Conservation (phyloP, 2,113 vertebrate genomes). For the Corythornis vintsioides region DNA sequence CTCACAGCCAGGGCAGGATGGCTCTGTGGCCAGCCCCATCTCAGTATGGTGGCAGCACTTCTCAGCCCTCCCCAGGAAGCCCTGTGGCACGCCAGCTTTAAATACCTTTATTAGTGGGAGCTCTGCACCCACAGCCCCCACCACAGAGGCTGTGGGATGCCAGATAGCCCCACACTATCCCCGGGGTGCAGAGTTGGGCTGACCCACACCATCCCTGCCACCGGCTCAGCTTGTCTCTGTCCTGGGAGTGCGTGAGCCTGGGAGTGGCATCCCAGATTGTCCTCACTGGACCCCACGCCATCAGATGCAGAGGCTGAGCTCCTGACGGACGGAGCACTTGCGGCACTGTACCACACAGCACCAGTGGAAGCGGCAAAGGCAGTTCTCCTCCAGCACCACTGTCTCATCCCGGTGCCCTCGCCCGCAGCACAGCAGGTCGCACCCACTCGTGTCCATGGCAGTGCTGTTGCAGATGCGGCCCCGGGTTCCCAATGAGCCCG, state of each 20-base stretch:
- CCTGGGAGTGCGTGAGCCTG: background rate
- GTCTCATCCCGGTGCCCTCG: conserved; percentile 90
- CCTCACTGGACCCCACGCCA: background rate
- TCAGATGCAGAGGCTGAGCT: conserved; percentile 93
- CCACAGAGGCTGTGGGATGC: accelerated
- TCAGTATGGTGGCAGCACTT: background rate
- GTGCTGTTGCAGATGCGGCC: conserved; percentile 94
- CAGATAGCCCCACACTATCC: background rate
- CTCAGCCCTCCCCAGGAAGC: conserved; percentile 30
- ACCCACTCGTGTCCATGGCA: conserved; percentile 93
- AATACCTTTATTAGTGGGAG: conserved; percentile 70
- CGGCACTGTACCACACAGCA: conserved; percentile 97
- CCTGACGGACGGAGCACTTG: conserved; percentile 91
- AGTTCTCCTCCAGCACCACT: conserved; percentile 93
- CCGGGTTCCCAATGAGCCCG: conserved; percentile 90
- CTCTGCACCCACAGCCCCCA: background rate
- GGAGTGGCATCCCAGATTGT: background rate
- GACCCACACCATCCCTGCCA: background rate
- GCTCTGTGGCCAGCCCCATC: accelerated
- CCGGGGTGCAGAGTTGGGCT: background rate
- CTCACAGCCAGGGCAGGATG: accelerated
- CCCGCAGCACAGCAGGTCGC: conserved; percentile 94
- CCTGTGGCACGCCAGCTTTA: background rate
- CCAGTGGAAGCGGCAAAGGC: conserved; percentile 97
- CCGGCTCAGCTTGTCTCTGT: background rate